These are phyloP conservation scores for Oeneis ivallda DNA, from an alignment of 2,888 invertebrate species.

Conservation along the genomic window DNA sequence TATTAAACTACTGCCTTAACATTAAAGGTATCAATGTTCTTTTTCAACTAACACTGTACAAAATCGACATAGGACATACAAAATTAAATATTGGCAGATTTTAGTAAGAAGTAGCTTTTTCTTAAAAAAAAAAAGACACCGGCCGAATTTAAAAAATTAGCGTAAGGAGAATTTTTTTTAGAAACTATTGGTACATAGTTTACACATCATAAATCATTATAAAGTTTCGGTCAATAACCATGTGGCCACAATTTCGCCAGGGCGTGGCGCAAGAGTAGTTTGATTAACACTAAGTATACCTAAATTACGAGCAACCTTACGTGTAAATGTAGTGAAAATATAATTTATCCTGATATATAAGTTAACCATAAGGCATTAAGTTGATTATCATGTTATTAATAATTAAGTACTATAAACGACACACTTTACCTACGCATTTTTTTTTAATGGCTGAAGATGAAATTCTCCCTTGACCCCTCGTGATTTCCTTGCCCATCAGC, in stretches of 20 bases:
- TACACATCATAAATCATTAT: too few species aligned
- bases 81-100: background rate
- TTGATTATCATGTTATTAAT: conserved; percentile 16
- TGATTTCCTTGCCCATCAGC: too few species aligned
- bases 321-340: conserved; percentile 34
- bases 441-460: background rate
- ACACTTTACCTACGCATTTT: conserved; percentile 13
- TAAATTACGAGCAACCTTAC: conserved; percentile 6
- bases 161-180: too few species aligned
- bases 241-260: background rate
- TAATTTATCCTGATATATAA: conserved; percentile 30
- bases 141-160: too few species aligned
- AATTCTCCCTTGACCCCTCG: too few species aligned
- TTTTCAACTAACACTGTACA: conserved; percentile 52
- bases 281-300: background rate
- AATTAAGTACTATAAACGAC: conserved; percentile 1
- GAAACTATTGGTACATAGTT: too few species aligned
- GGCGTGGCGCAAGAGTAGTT: background rate
- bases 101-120: too few species aligned
- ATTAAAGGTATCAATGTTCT: conserved; percentile 50
- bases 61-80: conserved; percentile 43
- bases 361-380: conserved; percentile 13
- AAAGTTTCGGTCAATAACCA: too few species aligned
- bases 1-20: conserved; percentile 54
- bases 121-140: too few species aligned